A percentile compares a stretch with the other conserved stretches of the same genome.
Conservation (phyloP, 2,797 vertebrate genomes). For the Fratercula arctica region DNA sequence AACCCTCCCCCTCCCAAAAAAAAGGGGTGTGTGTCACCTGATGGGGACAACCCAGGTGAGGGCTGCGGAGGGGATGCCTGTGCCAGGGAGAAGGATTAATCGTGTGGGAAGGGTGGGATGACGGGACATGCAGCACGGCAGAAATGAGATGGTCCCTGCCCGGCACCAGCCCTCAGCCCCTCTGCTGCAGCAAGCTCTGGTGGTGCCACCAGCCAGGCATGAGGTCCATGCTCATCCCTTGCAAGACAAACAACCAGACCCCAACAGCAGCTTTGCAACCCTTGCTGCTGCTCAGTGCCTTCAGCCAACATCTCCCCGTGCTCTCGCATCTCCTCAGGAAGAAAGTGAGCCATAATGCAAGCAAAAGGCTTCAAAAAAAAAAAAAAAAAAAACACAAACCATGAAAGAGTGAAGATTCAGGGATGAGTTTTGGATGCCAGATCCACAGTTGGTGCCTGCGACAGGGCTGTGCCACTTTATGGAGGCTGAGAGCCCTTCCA, state of each 20-base stretch:
- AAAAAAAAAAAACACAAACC: too few relatives aligned
- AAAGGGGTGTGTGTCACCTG: accelerated
- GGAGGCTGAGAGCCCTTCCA: neutral
- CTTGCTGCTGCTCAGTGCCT: neutral
- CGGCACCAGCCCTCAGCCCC: neutral
- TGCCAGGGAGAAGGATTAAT: neutral
- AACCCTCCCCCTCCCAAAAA: too few relatives aligned
- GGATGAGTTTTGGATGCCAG: neutral
- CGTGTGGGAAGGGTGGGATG: neutral
- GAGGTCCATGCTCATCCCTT: neutral
- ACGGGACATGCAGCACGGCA: neutral
- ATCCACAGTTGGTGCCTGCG: neutral
- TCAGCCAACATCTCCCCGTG: neutral
- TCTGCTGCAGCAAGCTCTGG: accelerated
- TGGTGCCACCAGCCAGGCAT: neutral
- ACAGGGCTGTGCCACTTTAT: neutral
- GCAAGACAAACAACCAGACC: neutral
- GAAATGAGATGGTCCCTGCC: neutral
- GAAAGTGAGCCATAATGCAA: neutral
- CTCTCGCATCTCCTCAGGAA: neutral
- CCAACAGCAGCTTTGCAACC: neutral
- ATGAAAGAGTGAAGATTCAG: neutral
- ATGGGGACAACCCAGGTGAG: neutral
- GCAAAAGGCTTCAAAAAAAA: neutral
- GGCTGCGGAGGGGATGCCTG: neutral